Conservation (phyloP, 37 sponge, comb jelly and placozoan genomes). For the Chondrosia reniformis region DNA sequence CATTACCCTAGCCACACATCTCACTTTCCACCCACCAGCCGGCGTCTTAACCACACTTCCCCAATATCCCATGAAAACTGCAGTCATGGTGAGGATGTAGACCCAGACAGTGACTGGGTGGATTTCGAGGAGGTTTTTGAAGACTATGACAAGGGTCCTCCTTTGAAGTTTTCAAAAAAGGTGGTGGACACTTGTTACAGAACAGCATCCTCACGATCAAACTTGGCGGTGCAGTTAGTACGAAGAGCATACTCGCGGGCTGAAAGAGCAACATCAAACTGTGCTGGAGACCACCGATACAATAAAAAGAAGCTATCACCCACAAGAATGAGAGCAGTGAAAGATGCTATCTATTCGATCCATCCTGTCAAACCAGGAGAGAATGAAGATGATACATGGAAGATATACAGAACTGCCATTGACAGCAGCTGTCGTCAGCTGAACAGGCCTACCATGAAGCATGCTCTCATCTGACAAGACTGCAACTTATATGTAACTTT, state of each 20-base stretch:
- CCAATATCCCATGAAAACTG: no score
- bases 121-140: neutral
- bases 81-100: neutral
- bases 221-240: slow-evolving; percentile 10
- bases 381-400: neutral
- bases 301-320: slow-evolving; percentile 9
- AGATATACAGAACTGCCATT: neutral
- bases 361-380: slow-evolving; percentile 1
- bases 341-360: neutral
- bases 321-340: neutral
- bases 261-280: slow-evolving; percentile 10
- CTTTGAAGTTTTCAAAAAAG: neutral
- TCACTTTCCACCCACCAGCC: neutral
- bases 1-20: neutral
- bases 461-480: no score
- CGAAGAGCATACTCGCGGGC: neutral
- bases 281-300: slow-evolving; percentile 15
- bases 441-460: slow-evolving; percentile 6
- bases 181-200: slow-evolving; percentile 13
- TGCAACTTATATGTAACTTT: no score
- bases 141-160: slow-evolving; percentile 1
- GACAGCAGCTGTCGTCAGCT: slow-evolving; percentile 10
- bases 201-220: neutral
- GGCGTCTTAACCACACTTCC: no score
- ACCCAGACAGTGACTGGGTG: neutral